These are phyloP conservation scores for Dryoscopus gambensis DNA, from an alignment of 2,113 vertebrate genomes.

Conservation along the genomic window DNA sequence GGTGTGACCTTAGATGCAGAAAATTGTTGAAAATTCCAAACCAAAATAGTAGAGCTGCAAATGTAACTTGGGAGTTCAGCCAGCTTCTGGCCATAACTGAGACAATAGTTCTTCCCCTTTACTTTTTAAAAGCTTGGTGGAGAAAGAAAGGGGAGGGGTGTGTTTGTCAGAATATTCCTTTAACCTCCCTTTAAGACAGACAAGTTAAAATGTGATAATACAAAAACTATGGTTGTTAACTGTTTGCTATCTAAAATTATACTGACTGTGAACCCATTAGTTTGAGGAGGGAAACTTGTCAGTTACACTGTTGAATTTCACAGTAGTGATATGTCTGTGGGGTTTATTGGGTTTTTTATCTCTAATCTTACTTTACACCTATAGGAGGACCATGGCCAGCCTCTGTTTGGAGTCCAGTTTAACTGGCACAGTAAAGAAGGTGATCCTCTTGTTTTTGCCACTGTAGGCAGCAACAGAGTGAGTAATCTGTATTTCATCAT, in stretches of 20 bases:
- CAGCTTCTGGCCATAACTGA: background rate
- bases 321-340: background rate
- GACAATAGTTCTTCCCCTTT: background rate
- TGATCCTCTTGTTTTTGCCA: slow-evolving; percentile 96
- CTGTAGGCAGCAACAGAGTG: slow-evolving; percentile 96
- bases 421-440: slow-evolving; percentile 99
- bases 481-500: slow-evolving; percentile 36
- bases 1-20: background rate
- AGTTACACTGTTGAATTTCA: background rate
- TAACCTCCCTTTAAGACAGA: background rate
- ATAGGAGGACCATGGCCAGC: slow-evolving; percentile 96
- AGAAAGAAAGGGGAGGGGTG: background rate
- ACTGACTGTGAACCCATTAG: background rate
- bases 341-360: background rate
- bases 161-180: background rate
- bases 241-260: background rate
- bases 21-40: background rate
- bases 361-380: slow-evolving; percentile 14
- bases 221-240: background rate
- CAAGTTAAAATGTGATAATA: background rate
- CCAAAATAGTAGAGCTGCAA: background rate
- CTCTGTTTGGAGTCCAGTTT: slow-evolving; percentile 97
- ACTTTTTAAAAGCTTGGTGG: background rate
- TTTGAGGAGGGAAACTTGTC: background rate
- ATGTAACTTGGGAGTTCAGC: background rate